phyloP scores from a whole-genome alignment of 2,888 invertebrate genomes.

The Scaptomyza flava region DNA sequence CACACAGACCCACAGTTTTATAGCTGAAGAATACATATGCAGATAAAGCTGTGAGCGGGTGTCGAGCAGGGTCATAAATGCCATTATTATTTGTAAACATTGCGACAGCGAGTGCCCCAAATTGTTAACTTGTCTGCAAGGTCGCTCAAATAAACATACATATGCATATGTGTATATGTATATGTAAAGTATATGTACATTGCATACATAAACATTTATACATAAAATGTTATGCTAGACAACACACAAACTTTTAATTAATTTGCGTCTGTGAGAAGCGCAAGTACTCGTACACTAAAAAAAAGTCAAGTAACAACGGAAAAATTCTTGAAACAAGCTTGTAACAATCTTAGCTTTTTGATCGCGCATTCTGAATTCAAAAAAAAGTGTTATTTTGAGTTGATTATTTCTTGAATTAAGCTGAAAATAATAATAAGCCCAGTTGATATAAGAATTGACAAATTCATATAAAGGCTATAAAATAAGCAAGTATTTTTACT shows the following conservation, averaged over 20 bases:
- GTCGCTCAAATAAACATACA: conserved; percentile 49
- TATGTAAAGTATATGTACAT: too few species aligned
- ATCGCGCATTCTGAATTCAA: too few species aligned
- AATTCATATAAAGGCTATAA: too few species aligned
- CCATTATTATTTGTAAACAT: conserved; percentile 78
- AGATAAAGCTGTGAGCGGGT: conserved; percentile 31
- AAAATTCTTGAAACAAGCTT: too few species aligned
- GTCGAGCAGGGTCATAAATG: conserved; percentile 74
- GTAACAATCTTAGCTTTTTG: too few species aligned
- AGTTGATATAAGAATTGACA: too few species aligned
- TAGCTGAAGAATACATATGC: conserved; percentile 30
- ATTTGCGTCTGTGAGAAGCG: conserved; percentile 58
- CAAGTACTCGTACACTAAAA: conserved; percentile 30
- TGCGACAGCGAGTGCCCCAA: conserved; percentile 74
- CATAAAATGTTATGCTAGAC: conserved; percentile 55
- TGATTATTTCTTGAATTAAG: too few species aligned
- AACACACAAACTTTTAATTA: conserved; percentile 75
- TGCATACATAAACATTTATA: too few species aligned
- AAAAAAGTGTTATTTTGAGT: too few species aligned
- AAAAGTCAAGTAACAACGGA: too few species aligned
- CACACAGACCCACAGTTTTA: conserved; percentile 5
- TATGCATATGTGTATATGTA: not conserved
- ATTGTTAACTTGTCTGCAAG: conserved; percentile 75
- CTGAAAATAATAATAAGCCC: too few species aligned
- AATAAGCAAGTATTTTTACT: too few species aligned